Evolutionary conservation across 2,888 invertebrate species (phyloP), one percentile per base, ranked within the genome.

Genomic region (Pollenia amentaria): DNA sequence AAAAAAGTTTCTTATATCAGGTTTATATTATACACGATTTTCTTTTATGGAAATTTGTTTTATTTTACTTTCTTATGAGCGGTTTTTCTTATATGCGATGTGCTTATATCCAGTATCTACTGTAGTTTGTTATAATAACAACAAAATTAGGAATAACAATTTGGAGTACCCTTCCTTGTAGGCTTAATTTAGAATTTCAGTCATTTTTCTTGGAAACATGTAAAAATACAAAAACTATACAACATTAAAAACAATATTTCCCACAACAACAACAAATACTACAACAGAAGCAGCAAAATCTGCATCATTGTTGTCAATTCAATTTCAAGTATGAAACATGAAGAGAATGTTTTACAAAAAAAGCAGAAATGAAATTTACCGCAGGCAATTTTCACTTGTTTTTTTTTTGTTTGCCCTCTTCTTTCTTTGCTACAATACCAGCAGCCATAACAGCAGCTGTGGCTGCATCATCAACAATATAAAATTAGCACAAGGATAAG

Each of bases 401-500:
- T 11, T 14, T 18, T 53, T 79, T 79, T 48, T 53, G 4, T 29
- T 64, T 44, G 14, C 3, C 18, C 18, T 9, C 18, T 57, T 16
- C 10, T 51, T 69, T 16, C 53, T 48, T 53, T 79, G 69, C 69
- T 53, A 46, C 40, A 69, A 67, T 40, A 67, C 40, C 57, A 64
- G 29, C 64, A 72, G 72, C 29, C 29, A 29, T 29, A 29, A 29
- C 7, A 55, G 53, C 79, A 64, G 69, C 69, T 70, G 82, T 38
- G 62, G 51, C 80, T 44, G 53, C 73, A 76, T 69, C 73, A 69
- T 69, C 76, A 84, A 57, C 65, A 69, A 57, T 67, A 86, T 75
- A 78, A 82, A 86, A 81, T 86, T 82, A 86, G 85, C 69, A 82
- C 85, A 82, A 86, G 85, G 85, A 82, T 86, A 86, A 82, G 77